Percentiles rank a stretch among this genome's conserved stretches.
These are phyloP conservation scores for Manis javanica DNA, from an alignment of 2,797 vertebrate genomes.

Conservation along the genomic window DNA sequence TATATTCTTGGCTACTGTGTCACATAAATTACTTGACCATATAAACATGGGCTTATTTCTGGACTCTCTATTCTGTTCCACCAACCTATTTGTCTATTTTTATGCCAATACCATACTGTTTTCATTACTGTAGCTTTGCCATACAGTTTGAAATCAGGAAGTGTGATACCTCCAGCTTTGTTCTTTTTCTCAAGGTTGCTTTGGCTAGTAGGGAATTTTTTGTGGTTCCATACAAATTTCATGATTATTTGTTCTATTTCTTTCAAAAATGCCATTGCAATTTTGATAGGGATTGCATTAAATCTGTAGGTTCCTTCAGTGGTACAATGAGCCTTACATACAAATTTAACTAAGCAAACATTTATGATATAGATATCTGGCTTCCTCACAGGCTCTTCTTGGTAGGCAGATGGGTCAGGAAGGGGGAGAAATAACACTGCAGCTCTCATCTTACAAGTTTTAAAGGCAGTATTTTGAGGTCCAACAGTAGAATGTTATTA, in stretches of 20 bases:
- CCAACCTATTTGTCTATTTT: neutral
- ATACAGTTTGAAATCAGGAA: neutral
- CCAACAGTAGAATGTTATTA: neutral
- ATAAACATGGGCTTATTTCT: neutral
- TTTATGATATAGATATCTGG: neutral
- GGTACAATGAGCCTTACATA: neutral
- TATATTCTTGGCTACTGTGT: neutral
- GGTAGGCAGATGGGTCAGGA: neutral
- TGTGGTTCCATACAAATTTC: neutral
- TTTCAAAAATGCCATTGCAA: neutral
- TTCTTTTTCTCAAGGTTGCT: neutral
- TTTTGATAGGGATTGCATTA: neutral
- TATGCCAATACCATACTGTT: neutral
- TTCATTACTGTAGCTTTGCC: neutral
- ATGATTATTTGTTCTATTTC: neutral
- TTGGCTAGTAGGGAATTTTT: neutral
- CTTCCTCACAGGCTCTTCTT: neutral
- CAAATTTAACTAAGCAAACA: conserved; percentile 20
- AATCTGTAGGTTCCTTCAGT: neutral
- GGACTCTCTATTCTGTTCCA: neutral
- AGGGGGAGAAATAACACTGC: neutral
- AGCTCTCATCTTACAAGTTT: neutral
- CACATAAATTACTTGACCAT: neutral
- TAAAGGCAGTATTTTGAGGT: neutral
- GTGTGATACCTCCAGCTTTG: neutral